A percentile compares a stretch with the other conserved stretches of the same genome.
phyloP scores from a whole-genome alignment of 1,140 invertebrate genomes.

The Neodiprion pinetum region DNA sequence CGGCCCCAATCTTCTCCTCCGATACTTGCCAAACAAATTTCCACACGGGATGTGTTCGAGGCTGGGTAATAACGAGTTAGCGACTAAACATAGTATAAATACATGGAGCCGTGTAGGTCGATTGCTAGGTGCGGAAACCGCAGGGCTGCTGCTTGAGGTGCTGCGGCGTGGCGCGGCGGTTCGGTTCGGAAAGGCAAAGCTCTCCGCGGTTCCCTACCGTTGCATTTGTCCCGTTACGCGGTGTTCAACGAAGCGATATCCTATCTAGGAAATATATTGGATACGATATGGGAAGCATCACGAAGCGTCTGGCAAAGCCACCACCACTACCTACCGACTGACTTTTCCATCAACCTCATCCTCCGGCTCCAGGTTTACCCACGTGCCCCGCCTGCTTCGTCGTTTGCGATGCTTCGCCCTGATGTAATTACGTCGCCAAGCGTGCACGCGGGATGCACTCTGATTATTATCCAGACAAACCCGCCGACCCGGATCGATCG shows the following conservation, averaged over 20 bases:
- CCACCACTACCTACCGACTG: not conserved
- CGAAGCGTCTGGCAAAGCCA: conserved; percentile 19
- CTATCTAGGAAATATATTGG: conserved; percentile 40
- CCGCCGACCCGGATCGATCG: not conserved
- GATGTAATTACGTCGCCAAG: not conserved
- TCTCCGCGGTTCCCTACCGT: not conserved
- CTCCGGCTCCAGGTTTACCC: conserved; percentile 25
- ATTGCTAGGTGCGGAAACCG: not conserved
- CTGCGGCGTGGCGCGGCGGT: not conserved
- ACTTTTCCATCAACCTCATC: conserved; percentile 9
- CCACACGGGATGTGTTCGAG: too few relatives aligned
- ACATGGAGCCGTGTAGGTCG: too few relatives aligned
- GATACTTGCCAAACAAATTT: too few relatives aligned
- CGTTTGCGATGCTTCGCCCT: conserved; percentile 10
- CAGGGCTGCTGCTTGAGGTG: not conserved
- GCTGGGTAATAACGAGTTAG: too few relatives aligned
- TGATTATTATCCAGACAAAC: conserved; percentile 6
- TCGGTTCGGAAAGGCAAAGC: not conserved
- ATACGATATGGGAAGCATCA: conserved; percentile 25
- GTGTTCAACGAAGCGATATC: conserved; percentile 27
- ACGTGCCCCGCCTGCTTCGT: conserved; percentile 28
- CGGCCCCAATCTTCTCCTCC: too few relatives aligned
- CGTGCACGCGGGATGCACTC: not conserved
- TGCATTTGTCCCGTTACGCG: conserved; percentile 1
- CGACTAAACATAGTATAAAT: too few relatives aligned